Base-by-base conservation (phyloP, 2,113 vertebrate genomes). In the Mixornis gularis region DNA sequence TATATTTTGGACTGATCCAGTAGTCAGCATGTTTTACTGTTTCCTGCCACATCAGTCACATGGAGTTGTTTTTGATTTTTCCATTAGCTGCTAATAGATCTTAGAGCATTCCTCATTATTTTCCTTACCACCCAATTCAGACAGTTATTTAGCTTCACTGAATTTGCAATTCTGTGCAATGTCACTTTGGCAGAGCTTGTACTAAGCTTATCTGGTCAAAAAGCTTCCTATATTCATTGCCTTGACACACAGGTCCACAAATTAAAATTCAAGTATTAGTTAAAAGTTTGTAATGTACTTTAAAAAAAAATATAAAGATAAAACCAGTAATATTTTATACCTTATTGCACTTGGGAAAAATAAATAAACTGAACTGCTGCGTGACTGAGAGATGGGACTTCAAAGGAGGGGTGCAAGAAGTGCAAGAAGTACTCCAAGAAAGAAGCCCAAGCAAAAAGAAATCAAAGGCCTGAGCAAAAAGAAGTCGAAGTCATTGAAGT, bases 71-170 rank as follows among this genome's bases (percentile, higher is more conserved):
- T 81, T 89, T 79, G 26, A 86, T 94, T 94, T 94, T 97, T 92
- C 77, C 87, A 64, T 96, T 96, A 95, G 43, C 53, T 90, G 52
- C 46, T 92, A 87, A 94, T 91, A 93, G 83, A 79, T 46, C 52
- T 93, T 83, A 96, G 95, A 93, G 44, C 81, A 92, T 81, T 96
- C 78, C 44, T 93, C 73, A 80, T 91, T 95, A 94, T 94, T 95
- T 97, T 85, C 72, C 89, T 92, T 93, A 94, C 43, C 52, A 70
- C 62, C 30, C 51, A 87, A 71, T 59, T 92, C 76, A 94, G 60
- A 92, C 36, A 83, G 62, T 40, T 77, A 85, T 58, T 95, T 85
- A 88, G 51, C 32, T 81, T 90, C 85, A 84, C 60, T 66, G 68
- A 92, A 91, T 84, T 91, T 92, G 36, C 79, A 71, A 46, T 81